Conservation (phyloP, 2,888 invertebrate genomes). For the Zaprionus bogoriensis region DNA sequence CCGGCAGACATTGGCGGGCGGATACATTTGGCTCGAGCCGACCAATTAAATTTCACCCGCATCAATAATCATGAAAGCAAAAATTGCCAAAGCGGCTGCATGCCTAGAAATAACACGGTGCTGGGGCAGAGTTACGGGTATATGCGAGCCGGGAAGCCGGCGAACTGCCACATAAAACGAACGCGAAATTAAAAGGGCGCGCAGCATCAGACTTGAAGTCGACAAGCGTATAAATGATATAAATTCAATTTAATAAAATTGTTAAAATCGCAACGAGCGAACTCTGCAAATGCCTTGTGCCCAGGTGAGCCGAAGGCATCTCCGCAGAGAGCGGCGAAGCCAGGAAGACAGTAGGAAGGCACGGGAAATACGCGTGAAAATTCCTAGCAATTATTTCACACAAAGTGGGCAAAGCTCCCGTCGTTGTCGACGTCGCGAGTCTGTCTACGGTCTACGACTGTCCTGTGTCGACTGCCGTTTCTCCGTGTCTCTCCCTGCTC, state of each 20-base stretch:
- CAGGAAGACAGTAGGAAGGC: slow-evolving; percentile 30
- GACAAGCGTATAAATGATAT: slow-evolving; percentile 82
- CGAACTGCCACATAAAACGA: slow-evolving; percentile 73
- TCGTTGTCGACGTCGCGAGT: slow-evolving; percentile 19
- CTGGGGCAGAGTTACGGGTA: slow-evolving; percentile 9
- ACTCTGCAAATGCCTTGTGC: slow-evolving; percentile 76
- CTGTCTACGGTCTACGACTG: slow-evolving; percentile 25
- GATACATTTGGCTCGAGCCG: slow-evolving; percentile 50
- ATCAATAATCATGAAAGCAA: slow-evolving; percentile 80
- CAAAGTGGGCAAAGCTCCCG: slow-evolving; percentile 61
- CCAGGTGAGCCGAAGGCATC: slow-evolving; percentile 78
- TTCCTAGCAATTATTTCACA: slow-evolving; percentile 78
- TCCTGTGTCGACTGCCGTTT: slow-evolving; percentile 5
- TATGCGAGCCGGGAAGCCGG: slow-evolving; percentile 37
- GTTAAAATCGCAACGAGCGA: slow-evolving; percentile 80
- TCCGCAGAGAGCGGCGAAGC: slow-evolving; percentile 25
- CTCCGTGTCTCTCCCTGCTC: slow-evolving; percentile 8
- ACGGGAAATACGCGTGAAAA: slow-evolving; percentile 79
- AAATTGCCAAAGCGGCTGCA: slow-evolving; percentile 60
- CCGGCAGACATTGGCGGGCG: slow-evolving; percentile 14
- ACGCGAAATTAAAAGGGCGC: slow-evolving; percentile 68
- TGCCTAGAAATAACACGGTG: slow-evolving; percentile 32
- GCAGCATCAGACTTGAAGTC: slow-evolving; percentile 59
- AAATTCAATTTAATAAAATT: slow-evolving; percentile 82
- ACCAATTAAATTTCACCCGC: slow-evolving; percentile 81